These are phyloP conservation scores for Glaucopsyche alexis DNA, from an alignment of 2,888 invertebrate genomes.

Conservation along the genomic window DNA sequence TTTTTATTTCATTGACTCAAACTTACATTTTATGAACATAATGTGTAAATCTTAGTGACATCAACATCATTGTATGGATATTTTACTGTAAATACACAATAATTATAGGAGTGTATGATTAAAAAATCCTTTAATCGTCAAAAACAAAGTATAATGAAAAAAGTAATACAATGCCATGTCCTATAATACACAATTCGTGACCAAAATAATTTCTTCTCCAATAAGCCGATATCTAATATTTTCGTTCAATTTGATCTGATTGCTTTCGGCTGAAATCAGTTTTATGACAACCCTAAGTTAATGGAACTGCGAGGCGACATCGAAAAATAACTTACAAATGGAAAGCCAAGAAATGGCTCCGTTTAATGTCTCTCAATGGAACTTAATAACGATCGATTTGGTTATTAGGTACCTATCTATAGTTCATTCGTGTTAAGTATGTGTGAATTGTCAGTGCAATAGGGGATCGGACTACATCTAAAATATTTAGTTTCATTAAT, in stretches of 20 bases:
- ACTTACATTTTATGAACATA: not conserved
- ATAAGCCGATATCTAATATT: conserved; percentile 25
- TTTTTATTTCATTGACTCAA: not conserved
- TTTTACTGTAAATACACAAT: not conserved
- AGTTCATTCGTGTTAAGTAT: not conserved
- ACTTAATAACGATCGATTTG: conserved; percentile 42
- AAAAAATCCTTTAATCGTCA: not conserved
- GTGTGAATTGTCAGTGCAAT: too few relatives aligned
- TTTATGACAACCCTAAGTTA: conserved; percentile 42
- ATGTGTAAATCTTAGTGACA: too few relatives aligned
- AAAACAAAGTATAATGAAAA: conserved; percentile 7
- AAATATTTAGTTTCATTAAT: too few relatives aligned
- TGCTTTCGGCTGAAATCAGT: conserved; percentile 21
- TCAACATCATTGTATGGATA: too few relatives aligned
- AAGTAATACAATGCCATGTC: not conserved
- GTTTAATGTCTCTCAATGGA: conserved; percentile 61
- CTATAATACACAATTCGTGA: conserved; percentile 16
- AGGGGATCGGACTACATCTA: too few relatives aligned
- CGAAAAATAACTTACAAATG: conserved; percentile 60
- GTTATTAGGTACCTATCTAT: too few relatives aligned
- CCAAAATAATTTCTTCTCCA: conserved; percentile 20
- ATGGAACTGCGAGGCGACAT: conserved; percentile 50
- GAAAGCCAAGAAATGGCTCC: conserved; percentile 52
- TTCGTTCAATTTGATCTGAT: conserved; percentile 28
- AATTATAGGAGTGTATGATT: too few relatives aligned